Base-by-base conservation (phyloP, 2,888 invertebrate genomes). In the Melinopterus prodromus region DNA sequence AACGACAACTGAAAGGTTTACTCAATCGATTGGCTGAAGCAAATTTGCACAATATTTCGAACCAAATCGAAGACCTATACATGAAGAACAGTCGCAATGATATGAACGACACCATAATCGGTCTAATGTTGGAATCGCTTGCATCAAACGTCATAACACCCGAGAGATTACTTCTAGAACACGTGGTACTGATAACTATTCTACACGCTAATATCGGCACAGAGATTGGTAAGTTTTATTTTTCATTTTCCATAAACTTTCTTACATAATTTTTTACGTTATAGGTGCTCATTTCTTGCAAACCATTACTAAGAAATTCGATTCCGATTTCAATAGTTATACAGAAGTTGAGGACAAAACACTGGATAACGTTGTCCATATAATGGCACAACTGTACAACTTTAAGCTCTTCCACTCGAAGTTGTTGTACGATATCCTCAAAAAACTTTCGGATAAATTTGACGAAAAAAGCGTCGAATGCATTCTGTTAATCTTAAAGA, bases 191-290 rank as follows among this genome's bases (percentile, higher is more conserved):
- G 0, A 90, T 99, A 14, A 92, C 96, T 0, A 92, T 97, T 82
- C 88, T 98, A 38, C 98, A 98, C 88, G 96, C 96, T 0, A 97
- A 98, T 88, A 93, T 99, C 70, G 98, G 97, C 14, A 93, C 93
- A 3, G 98, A 99, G 92, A 93, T 99, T 77, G 98, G 97, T 94
- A 86, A 90, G 91, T 87, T 76, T 37, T 26, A 3, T 3, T 12
- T 70, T 69, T 78, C 37, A 71, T 80, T 36, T 76, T 26, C 9
- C n/a, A 16, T 71, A 71, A 12, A 72, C 7, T 6, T 72, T 26
- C 14, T 16, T 3, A 35, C 3, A 36, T 14, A 72, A 72, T 14
- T 76, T 36, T 72, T 15, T 16, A 69, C 6, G 69, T 84, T 89
- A 6, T 88, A 93, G 94, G 95, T 7, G 96, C 97, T 0, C 94